phyloP scores from a whole-genome alignment of 2,797 vertebrate species.

The Tapera naevia region DNA sequence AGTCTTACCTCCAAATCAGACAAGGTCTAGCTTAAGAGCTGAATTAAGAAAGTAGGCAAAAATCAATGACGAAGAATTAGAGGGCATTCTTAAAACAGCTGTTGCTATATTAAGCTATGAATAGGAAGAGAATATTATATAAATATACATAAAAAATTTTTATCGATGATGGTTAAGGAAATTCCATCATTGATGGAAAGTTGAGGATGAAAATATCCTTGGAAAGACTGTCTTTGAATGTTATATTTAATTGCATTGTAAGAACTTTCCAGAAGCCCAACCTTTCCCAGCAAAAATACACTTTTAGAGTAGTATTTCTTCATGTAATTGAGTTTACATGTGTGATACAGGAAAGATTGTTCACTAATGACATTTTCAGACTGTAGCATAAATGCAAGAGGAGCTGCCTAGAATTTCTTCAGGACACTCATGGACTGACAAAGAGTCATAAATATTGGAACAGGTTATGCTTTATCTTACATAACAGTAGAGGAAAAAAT shows the following conservation, averaged over 20 bases:
- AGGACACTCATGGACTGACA: constrained; percentile 20
- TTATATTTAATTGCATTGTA: not conserved
- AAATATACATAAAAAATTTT: not conserved
- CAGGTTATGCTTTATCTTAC: constrained; percentile 29
- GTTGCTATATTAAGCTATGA: not conserved
- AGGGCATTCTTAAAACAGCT: not conserved
- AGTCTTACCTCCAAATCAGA: not conserved
- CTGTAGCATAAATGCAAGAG: not conserved
- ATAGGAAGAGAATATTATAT: not conserved
- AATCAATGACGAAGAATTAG: not conserved
- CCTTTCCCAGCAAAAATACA: not conserved
- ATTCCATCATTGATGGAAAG: constrained; percentile 19
- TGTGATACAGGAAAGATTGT: constrained; percentile 38
- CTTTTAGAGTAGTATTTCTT: not conserved
- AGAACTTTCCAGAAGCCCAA: constrained; percentile 12
- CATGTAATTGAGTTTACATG: constrained; percentile 10
- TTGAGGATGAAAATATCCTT: not conserved
- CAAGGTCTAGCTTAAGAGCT: not conserved
- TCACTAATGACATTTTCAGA: constrained; percentile 49
- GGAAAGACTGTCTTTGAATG: not conserved
- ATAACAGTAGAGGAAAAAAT: constrained; percentile 14
- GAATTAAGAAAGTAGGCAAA: not conserved
- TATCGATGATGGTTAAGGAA: not conserved
- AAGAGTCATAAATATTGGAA: constrained; percentile 36
- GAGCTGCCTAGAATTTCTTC: not conserved